phyloP scores from a whole-genome alignment of 2,113 vertebrate genomes.

The Fulica atra region DNA sequence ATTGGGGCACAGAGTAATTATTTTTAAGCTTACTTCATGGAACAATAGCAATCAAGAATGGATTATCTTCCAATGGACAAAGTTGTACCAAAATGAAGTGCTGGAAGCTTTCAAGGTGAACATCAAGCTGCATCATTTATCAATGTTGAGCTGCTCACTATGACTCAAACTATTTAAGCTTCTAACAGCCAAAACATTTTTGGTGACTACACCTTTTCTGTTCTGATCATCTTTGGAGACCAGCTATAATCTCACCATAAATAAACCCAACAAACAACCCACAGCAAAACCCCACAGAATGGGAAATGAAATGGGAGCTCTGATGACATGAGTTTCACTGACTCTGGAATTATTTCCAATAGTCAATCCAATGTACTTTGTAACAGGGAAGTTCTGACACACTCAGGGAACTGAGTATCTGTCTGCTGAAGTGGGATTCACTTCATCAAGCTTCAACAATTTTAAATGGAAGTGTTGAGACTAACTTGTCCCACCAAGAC shows the following conservation, averaged over 20 bases:
- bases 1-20: neutral
- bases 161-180: neutral
- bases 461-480: neutral
- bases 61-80: neutral
- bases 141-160: neutral
- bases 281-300: neutral
- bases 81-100: neutral
- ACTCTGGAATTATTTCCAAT: neutral
- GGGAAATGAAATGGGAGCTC: neutral
- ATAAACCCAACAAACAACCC: neutral
- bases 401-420: neutral
- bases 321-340: neutral
- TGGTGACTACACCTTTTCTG: neutral
- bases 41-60: neutral
- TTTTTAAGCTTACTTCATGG: neutral
- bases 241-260: neutral
- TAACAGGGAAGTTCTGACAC: neutral
- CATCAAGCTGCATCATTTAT: neutral
- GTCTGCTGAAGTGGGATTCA: neutral
- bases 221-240: neutral
- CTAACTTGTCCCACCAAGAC: neutral
- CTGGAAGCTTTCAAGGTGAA: neutral
- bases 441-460: neutral
- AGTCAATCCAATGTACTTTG: fast-evolving
- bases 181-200: neutral